phyloP scores from a whole-genome alignment of 2,113 vertebrate species.

The Dasyurus viverrinus region DNA sequence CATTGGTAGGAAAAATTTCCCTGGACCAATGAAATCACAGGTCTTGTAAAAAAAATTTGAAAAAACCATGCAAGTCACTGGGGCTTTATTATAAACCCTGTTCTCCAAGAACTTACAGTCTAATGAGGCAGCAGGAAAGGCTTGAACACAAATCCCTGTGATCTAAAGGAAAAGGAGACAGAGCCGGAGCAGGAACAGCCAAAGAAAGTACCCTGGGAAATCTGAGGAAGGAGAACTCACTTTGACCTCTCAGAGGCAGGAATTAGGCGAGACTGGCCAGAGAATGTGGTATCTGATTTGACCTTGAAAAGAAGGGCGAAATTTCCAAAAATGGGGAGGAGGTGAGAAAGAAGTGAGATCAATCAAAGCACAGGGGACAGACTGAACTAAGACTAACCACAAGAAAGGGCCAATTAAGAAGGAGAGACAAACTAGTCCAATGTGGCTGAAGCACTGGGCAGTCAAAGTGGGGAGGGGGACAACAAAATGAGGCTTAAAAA shows the following conservation, averaged over 20 bases:
- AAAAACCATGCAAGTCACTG: neutral
- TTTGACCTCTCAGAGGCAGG: no score
- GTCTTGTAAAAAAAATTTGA: neutral
- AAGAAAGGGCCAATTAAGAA: neutral
- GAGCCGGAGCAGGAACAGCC: no score
- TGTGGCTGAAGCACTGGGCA: neutral
- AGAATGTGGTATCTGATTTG: neutral
- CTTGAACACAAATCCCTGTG: neutral
- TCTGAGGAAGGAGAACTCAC: no score
- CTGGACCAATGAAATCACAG: neutral
- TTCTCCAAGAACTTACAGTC: neutral
- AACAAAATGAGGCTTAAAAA: neutral
- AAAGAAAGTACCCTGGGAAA: no score
- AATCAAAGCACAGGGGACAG: neutral
- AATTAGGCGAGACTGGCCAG: neutral
- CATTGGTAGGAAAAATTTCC: neutral
- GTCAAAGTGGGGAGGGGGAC: neutral
- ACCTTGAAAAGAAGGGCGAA: neutral
- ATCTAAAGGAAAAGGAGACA: no score
- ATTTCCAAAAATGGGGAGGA: neutral
- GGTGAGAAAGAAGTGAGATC: neutral
- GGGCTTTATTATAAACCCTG: neutral
- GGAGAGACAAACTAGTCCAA: neutral
- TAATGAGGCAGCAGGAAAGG: neutral
- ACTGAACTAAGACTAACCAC: neutral